Percentiles rank a stretch among this genome's conserved stretches.
phyloP scores from a whole-genome alignment of 1,140 invertebrate species.

The Habropoda laboriosa region DNA sequence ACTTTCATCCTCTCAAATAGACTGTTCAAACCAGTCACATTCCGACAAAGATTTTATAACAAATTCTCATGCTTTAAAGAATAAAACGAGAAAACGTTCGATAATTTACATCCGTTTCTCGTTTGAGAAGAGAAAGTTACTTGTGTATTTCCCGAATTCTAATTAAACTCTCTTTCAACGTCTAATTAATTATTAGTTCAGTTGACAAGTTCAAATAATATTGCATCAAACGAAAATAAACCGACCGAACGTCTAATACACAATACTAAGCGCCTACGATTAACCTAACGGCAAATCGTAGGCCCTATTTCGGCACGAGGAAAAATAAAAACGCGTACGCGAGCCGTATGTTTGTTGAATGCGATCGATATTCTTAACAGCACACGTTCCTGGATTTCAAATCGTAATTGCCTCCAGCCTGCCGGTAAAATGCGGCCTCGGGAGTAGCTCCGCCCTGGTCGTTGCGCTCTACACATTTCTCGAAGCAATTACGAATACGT shows the following conservation, averaged over 20 bases:
- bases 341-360: not conserved
- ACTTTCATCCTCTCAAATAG: no score
- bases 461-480: conserved; percentile 42
- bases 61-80: no score
- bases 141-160: not conserved
- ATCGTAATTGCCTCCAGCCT: conserved; percentile 30
- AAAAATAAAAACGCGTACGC: not conserved
- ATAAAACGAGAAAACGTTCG: not conserved
- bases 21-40: no score
- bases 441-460: conserved; percentile 27
- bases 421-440: conserved; percentile 17
- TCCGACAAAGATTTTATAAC: no score
- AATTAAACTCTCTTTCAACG: not conserved
- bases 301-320: not conserved
- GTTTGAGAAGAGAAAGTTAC: not conserved
- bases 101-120: not conserved
- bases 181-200: not conserved
- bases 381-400: conserved; percentile 45
- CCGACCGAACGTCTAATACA: not conserved
- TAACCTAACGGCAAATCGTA: not conserved
- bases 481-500: conserved; percentile 23
- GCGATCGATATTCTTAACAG: conserved; percentile 43
- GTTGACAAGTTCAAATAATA: not conserved
- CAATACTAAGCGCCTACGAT: not conserved
- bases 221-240: not conserved